Conservation (phyloP, 2,113 vertebrate genomes). For the Circaetus gallicus region DNA sequence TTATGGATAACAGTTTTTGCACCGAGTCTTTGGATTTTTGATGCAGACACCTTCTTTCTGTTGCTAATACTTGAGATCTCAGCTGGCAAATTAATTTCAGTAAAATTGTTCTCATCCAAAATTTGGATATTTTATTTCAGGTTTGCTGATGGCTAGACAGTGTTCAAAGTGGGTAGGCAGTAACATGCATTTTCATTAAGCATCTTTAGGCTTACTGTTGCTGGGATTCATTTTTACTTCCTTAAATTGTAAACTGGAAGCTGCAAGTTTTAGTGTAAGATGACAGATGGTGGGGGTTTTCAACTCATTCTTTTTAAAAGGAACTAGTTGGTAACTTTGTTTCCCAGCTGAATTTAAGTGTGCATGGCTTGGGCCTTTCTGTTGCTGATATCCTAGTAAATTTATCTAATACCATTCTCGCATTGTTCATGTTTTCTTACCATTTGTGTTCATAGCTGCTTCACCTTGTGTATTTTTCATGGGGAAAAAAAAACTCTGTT, state of each 20-base stretch:
- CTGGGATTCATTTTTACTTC: not conserved
- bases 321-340: not conserved
- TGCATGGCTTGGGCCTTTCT: not conserved
- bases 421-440: not conserved
- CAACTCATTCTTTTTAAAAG: not conserved
- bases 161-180: rapidly evolving
- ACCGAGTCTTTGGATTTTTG: not conserved
- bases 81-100: not conserved
- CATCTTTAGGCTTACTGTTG: not conserved
- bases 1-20: not conserved
- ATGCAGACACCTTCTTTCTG: not conserved
- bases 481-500: not conserved
- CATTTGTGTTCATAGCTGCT: not conserved
- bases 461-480: not conserved
- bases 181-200: not conserved
- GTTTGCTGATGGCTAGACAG: not conserved
- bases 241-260: not conserved
- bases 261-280: not conserved
- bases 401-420: not conserved
- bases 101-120: not conserved
- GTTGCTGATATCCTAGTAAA: not conserved
- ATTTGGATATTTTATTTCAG: not conserved
- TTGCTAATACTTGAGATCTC: not conserved
- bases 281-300: not conserved
- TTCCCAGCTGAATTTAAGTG: not conserved